Conservation (phyloP, 2,113 vertebrate species). For the Bos javanicus region DNA sequence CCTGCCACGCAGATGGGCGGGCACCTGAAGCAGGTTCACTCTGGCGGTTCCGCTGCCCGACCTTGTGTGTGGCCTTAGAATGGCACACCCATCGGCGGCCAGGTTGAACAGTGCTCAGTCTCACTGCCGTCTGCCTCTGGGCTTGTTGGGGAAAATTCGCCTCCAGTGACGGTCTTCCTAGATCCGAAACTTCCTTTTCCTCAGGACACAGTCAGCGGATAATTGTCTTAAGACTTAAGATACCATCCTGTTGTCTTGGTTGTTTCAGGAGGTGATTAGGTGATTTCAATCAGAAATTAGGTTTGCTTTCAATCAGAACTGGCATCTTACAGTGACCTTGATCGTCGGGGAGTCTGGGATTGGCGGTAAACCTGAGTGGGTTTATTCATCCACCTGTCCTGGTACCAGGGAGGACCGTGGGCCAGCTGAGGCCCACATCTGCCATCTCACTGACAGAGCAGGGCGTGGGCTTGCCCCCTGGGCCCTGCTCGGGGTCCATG, state of each 20-base stretch:
- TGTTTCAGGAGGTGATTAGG: background rate
- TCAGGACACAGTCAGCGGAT: background rate
- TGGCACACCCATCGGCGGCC: background rate
- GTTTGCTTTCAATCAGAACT: background rate
- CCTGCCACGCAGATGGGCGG: background rate
- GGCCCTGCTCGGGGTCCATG: fast-evolving
- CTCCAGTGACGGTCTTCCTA: background rate
- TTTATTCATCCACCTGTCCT: background rate
- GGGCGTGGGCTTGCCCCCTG: background rate
- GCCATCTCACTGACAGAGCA: background rate
- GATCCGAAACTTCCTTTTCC: background rate
- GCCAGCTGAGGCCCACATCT: background rate
- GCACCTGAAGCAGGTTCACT: too few relatives aligned
- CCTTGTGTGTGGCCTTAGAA: background rate
- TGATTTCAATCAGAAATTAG: background rate
- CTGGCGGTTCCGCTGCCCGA: background rate
- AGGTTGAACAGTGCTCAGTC: too few relatives aligned
- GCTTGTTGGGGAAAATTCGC: background rate
- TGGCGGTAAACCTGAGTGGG: too few relatives aligned
- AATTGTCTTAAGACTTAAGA: background rate
- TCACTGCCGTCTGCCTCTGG: background rate
- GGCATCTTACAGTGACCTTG: background rate
- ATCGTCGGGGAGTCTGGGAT: background rate
- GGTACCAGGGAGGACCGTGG: background rate
- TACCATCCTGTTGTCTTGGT: background rate